These are phyloP conservation scores for Drosophila teissieri DNA, from an alignment of 1,140 invertebrate species.

Conservation along the genomic window DNA sequence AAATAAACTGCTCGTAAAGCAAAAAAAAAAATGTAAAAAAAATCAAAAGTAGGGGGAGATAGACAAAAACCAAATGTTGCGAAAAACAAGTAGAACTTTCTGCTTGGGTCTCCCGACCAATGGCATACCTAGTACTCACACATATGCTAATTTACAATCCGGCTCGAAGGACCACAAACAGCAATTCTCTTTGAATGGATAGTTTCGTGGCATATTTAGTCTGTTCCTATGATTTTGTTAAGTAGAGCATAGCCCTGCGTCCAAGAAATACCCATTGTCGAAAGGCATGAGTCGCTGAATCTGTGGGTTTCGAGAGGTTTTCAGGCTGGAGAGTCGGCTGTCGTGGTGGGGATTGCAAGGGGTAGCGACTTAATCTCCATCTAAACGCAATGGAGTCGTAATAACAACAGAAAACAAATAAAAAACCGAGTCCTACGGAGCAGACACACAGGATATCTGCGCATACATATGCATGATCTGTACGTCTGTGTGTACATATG, in stretches of 20 bases:
- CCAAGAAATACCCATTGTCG: background rate
- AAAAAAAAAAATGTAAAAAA: constrained; percentile 64
- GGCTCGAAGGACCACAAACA: background rate
- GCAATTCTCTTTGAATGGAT: too few species aligned
- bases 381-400: constrained; percentile 82
- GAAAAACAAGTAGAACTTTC: constrained; percentile 19
- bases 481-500: constrained; percentile 17
- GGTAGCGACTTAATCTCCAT: constrained; percentile 77
- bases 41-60: constrained; percentile 30
- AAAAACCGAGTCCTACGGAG: constrained; percentile 55
- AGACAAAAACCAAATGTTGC: constrained; percentile 19
- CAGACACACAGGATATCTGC: constrained; percentile 24
- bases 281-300: constrained; percentile 35
- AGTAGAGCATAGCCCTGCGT: background rate
- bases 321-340: background rate
- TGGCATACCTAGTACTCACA: background rate
- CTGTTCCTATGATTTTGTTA: background rate
- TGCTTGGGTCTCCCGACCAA: background rate
- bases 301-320: constrained; percentile 23
- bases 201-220: too few species aligned
- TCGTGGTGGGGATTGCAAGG: background rate
- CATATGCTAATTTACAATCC: background rate
- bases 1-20: constrained; percentile 82
- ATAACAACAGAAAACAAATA: constrained; percentile 81
- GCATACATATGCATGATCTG: constrained; percentile 34